Evolutionary conservation across 2,888 invertebrate species (phyloP), one percentile per base, ranked within the genome.

Genomic region (Tineola bisselliella): DNA sequence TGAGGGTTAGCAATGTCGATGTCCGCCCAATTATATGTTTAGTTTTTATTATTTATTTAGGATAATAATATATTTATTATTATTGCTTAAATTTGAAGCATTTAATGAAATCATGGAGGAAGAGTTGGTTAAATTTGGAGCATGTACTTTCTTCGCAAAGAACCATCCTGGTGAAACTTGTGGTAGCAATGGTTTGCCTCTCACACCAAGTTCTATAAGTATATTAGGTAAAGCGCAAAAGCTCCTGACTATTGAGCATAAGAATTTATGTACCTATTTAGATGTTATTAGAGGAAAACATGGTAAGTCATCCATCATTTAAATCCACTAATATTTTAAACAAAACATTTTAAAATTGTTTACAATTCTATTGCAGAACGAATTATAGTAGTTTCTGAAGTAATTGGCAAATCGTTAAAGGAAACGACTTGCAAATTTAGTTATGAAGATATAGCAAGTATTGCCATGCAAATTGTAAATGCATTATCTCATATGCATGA

Each of bases 151-250:
- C 78, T 96, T 96, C 79, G 97, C 97, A 0, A 93, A 93, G 71
- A 91, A 93, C 70, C 96, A 97, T 77, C 94, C 95, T 11, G 93
- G 93, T 30, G 96, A 97, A 77, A 91, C 92, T 61, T 98, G 98
- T 79, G 98, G 98, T 10, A 95, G 95, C 66, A 99, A 99, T 84
- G 98, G 99, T 0, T 84, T 99, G 58, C 99, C 99, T 0, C 86
- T 98, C 17, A 98, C 98, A 0, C 98, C 98, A 1, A 98, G 98
- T 81, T 97, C 98, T 0, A 96, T 98, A 64, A 94, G 95, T 62
- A 97, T 99, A 72, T 88, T 96, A 62, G 98, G 98, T 8, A 89
- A 92, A 70, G 94, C 97, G 25, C 97, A 97, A 75, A 87, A 90
- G 63, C 84, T 98, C 13, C 93, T 94, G 72, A 91, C 91, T 0